phyloP scores from a whole-genome alignment of 2,113 vertebrate species.

The Thalassoma bifasciatum region DNA sequence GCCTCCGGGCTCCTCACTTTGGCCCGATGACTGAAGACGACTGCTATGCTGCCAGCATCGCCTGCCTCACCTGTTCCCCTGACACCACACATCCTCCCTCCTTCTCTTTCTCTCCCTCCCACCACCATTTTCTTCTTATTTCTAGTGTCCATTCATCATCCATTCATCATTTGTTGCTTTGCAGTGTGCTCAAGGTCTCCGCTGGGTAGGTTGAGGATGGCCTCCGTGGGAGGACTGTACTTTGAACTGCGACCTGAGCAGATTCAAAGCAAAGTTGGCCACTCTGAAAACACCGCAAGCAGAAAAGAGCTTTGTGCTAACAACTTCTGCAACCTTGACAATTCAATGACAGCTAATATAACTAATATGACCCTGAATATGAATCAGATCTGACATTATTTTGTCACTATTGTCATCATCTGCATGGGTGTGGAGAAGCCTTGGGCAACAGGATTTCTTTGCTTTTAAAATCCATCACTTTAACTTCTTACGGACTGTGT shows the following conservation, averaged over 20 bases:
- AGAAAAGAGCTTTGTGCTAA: neutral
- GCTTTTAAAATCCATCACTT: neutral
- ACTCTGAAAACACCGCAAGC: slow-evolving; percentile 7
- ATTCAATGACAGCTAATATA: slow-evolving; percentile 7
- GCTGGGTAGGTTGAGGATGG: slow-evolving; percentile 21
- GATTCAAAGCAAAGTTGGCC: slow-evolving; percentile 31
- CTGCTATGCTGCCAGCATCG: slow-evolving; percentile 71
- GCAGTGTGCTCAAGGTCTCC: slow-evolving; percentile 36
- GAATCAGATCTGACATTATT: slow-evolving; percentile 9
- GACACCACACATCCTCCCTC: slow-evolving; percentile 59
- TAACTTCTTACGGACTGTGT: neutral
- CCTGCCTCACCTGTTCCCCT: slow-evolving; percentile 68
- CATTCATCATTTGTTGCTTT: slow-evolving; percentile 36
- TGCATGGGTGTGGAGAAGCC: neutral
- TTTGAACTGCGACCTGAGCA: slow-evolving; percentile 27
- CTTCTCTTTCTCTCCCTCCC: slow-evolving; percentile 29
- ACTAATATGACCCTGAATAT: slow-evolving; percentile 28
- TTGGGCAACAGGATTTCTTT: neutral
- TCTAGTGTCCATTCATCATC: slow-evolving; percentile 44
- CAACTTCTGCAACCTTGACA: slow-evolving; percentile 11
- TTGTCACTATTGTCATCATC: neutral
- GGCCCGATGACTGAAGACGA: slow-evolving; percentile 72
- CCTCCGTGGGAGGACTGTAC: slow-evolving; percentile 34
- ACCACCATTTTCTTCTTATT: slow-evolving; percentile 27
- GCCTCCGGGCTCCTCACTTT: slow-evolving; percentile 75